Base-by-base conservation (phyloP, 35 echinoderm and acorn worm genomes). In the Amphiura filiformis region DNA sequence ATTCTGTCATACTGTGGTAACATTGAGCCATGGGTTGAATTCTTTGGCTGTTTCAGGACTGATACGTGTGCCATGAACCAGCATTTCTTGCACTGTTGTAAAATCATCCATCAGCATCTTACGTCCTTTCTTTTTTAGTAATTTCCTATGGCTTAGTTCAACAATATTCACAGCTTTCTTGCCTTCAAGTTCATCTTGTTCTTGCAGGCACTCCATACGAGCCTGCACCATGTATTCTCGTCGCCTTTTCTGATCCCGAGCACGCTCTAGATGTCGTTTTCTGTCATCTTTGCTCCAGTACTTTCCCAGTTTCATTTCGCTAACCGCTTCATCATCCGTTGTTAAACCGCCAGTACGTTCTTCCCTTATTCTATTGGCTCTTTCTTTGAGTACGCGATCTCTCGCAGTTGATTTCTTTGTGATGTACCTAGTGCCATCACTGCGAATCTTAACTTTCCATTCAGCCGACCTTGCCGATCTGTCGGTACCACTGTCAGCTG, bases 401-500 rank as follows among this genome's bases (percentile, higher is more conserved):
- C 96, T 85, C 3, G 87, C 79, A 39, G 94, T 91, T 38, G 86
- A 70, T 78, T 92, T 86, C 81, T 90, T 94, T 2, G 96, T 94
- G 35, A 99, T 99, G 39, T 99, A 99, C 15, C 95, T 75, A n/a
- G 96, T 99, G 44, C 96, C 96, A 49, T 99, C 96, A 77, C 96
- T 99, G n/a, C 96, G 87, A 70, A 99, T 99, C 61, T 99, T 99
- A 13, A 99, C 96, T 87, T 99, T 99, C 96, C 96, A 99, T 41
- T 99, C 87, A 37, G 85, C 84, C 23, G 13, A 57, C 52, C 78
- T 92, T 82, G 34, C 83, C 70, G 41, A 82, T 64, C 76, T 84
- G 40, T 36, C 89, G 70, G 76, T 89, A 14, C 83, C 83, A 61
- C 20, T 81, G 76, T 30, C 88, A 84, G 77, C 44, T 80, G 11